These are phyloP conservation scores for Drosophila borealis DNA, from an alignment of 2,888 invertebrate species.

Conservation along the genomic window DNA sequence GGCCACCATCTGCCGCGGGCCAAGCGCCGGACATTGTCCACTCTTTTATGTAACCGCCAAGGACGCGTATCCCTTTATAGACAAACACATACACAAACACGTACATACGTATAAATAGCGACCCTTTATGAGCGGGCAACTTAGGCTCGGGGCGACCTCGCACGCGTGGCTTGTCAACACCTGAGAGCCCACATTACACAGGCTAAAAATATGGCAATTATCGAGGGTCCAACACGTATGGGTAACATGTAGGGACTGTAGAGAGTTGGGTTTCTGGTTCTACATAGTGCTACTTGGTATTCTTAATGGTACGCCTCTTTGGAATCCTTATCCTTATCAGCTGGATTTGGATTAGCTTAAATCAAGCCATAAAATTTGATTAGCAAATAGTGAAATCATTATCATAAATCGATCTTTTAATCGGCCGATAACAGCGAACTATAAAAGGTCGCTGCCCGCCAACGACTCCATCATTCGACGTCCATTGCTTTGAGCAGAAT, in stretches of 20 bases:
- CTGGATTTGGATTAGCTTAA: conserved; percentile 19
- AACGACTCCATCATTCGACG: conserved; percentile 15
- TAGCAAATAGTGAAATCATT: conserved; percentile 23
- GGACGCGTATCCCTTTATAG: conserved; percentile 53
- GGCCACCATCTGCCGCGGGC: conserved; percentile 27
- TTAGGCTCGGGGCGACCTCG: conserved; percentile 24
- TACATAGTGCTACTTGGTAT: not conserved
- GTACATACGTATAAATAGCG: conserved; percentile 31
- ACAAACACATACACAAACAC: not conserved
- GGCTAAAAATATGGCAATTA: conserved; percentile 30
- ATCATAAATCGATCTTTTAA: conserved; percentile 58
- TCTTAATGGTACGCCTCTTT: not conserved
- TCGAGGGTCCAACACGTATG: not conserved
- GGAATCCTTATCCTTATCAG: conserved; percentile 8
- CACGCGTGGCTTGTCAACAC: conserved; percentile 38
- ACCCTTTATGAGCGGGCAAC: conserved; percentile 32
- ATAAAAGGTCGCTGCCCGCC: conserved; percentile 45
- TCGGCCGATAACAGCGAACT: conserved; percentile 22
- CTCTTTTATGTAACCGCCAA: conserved; percentile 34
- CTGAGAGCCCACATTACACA: conserved; percentile 9
- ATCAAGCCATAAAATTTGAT: conserved; percentile 13
- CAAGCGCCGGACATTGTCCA: conserved; percentile 27
- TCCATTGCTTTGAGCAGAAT: conserved; percentile 50
- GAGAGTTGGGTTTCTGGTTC: not conserved
- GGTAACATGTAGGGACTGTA: not conserved